Evolutionary conservation across 23 tunicate species (phyloP).

Genomic region (Styela clava): DNA sequence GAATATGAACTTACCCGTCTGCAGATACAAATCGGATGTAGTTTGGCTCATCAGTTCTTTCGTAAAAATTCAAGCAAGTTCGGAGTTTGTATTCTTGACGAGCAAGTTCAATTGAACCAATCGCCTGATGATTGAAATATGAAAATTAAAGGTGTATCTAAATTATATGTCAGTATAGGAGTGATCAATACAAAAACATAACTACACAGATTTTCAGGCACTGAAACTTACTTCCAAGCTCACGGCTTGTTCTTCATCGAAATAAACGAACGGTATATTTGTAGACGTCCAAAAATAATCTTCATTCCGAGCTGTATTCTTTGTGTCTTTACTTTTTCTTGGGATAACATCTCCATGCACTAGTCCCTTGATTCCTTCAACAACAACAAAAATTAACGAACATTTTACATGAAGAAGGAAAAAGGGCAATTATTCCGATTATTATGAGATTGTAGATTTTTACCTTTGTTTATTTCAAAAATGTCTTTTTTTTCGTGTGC

Average conservation of each 20-base stretch:
- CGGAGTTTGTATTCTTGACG: conserved; percentile 29
- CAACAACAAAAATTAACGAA: too few relatives aligned
- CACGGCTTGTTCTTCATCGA: conserved; percentile 15
- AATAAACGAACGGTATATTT: conserved; percentile 40
- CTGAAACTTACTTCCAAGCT: not conserved
- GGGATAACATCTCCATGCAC: conserved; percentile 66
- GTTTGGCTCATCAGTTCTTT: conserved; percentile 19
- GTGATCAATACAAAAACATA: too few relatives aligned
- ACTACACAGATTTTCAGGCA: too few relatives aligned
- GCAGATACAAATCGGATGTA: not conserved
- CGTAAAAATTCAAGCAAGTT: conserved; percentile 22
- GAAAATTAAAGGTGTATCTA: too few relatives aligned
- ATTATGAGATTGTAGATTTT: not conserved
- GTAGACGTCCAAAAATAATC: conserved; percentile 43
- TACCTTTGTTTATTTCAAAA: conserved; percentile 65
- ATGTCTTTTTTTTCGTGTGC: conserved; percentile 55
- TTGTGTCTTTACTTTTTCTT: not conserved
- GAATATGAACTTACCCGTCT: conserved; percentile 7
- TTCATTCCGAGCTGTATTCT: conserved; percentile 35
- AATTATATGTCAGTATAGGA: too few relatives aligned
- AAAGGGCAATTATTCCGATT: too few relatives aligned
- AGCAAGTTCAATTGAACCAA: conserved; percentile 32
- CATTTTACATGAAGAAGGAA: too few relatives aligned
- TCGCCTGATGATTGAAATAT: conserved; percentile 7
- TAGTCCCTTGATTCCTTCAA: conserved; percentile 31